phyloP scores from a whole-genome alignment of 35 echinoderm and acorn worm genomes.

The Apostichopus parvimensis region DNA sequence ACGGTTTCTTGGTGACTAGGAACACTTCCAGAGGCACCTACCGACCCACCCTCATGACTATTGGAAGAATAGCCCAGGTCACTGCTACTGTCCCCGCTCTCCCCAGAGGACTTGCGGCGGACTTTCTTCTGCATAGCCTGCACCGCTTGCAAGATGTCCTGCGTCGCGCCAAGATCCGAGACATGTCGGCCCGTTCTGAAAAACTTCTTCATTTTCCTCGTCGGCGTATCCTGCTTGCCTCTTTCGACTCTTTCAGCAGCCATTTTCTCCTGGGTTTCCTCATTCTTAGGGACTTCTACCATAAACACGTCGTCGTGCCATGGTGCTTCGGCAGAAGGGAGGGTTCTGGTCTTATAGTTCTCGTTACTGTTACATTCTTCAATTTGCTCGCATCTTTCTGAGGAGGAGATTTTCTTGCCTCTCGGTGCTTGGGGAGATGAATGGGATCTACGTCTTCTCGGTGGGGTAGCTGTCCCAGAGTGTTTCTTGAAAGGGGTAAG shows the following conservation, averaged over 20 bases:
- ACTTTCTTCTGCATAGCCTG: slow-evolving; percentile 54
- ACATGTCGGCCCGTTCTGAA: slow-evolving; percentile 31
- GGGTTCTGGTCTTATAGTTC: slow-evolving; percentile 31
- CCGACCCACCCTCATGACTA: not conserved
- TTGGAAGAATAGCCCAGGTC: slow-evolving; percentile 22
- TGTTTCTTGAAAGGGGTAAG: not conserved
- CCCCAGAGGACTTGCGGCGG: slow-evolving; percentile 37
- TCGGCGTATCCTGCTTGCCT: slow-evolving; percentile 8
- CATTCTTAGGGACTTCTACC: not conserved
- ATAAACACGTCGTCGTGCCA: slow-evolving; percentile 44
- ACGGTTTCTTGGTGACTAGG: not conserved
- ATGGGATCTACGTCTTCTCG: slow-evolving; percentile 37
- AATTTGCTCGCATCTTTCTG: not conserved
- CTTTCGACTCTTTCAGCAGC: not conserved
- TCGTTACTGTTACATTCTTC: not conserved
- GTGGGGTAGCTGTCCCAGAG: not conserved
- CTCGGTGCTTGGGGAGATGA: slow-evolving; percentile 12
- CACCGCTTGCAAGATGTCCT: slow-evolving; percentile 41
- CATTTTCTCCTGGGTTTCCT: not conserved
- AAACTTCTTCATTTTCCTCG: slow-evolving; percentile 43
- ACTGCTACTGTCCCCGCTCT: slow-evolving; percentile 26
- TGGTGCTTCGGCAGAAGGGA: not conserved
- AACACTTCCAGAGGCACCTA: not conserved
- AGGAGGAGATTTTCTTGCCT: not conserved
- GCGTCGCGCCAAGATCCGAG: slow-evolving; percentile 24